phyloP scores from a whole-genome alignment of 30 jellyfish, hydroid and myxozoan genomes.

The Hydractinia echinata region DNA sequence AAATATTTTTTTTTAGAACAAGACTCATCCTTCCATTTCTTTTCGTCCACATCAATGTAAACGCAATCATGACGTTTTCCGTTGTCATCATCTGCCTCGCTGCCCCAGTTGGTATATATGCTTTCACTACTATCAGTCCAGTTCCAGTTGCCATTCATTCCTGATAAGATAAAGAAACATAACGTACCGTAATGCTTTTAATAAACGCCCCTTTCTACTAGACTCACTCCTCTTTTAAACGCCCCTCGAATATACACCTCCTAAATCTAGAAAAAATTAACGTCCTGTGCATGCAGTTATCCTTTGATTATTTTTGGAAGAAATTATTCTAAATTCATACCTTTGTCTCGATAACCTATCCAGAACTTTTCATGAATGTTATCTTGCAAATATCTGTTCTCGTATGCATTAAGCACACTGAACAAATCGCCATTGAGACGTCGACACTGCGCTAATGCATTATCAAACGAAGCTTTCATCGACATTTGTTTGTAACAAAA shows the following conservation, averaged over 20 bases:
- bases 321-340: constrained; percentile 3
- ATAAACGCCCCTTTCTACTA: too few species aligned
- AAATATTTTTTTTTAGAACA: constrained; percentile 54
- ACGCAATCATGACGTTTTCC: constrained; percentile 88
- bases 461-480: constrained; percentile 73
- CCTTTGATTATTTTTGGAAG: not conserved
- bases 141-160: constrained; percentile 90
- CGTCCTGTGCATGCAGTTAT: not conserved
- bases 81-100: constrained; percentile 64
- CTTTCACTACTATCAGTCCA: constrained; percentile 91
- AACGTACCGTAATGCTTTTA: too few species aligned
- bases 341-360: constrained; percentile 93
- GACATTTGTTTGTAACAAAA: constrained; percentile 85
- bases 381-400: constrained; percentile 84
- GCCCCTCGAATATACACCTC: too few species aligned
- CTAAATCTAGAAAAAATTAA: too few species aligned
- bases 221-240: too few species aligned
- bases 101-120: constrained; percentile 92
- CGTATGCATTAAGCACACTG: constrained; percentile 88
- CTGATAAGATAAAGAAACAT: constrained; percentile 1
- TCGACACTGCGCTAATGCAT: constrained; percentile 81
- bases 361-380: constrained; percentile 80
- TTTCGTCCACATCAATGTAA: constrained; percentile 57
- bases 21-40: constrained; percentile 88
- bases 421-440: constrained; percentile 65